Conservation (phyloP, 2,888 invertebrate species). For the Dryobota labecula region DNA sequence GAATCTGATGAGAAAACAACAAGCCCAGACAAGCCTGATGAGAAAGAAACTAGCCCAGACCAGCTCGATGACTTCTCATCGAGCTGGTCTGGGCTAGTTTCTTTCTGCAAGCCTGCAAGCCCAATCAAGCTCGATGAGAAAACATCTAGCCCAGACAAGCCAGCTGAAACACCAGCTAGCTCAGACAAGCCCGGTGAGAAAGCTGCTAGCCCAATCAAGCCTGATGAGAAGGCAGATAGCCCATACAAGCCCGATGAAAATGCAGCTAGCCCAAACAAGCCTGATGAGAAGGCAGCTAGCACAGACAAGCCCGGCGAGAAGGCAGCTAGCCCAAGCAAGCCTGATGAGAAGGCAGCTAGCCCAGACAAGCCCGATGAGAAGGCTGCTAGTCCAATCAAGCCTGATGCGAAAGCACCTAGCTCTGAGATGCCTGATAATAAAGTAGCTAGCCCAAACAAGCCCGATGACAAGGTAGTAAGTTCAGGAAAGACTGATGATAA, state of each 20-base stretch:
- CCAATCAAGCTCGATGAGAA: neutral
- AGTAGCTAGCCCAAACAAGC: neutral
- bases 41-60: neutral
- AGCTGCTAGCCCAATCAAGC: neutral
- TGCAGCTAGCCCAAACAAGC: neutral
- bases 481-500: constrained; percentile 3
- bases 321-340: neutral
- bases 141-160: constrained; percentile 5
- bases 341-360: neutral
- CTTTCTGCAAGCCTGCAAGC: neutral
- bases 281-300: neutral
- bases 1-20: neutral
- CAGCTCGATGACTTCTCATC: neutral
- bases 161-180: constrained; percentile 18
- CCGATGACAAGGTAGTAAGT: neutral
- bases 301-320: neutral
- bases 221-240: neutral
- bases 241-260: neutral
- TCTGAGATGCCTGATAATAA: neutral
- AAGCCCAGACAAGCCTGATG: neutral
- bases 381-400: neutral
- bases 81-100: no score
- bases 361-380: no score
- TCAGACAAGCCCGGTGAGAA: constrained; percentile 5
- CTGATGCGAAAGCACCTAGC: neutral